These are phyloP conservation scores for Streblospio benedicti DNA, from an alignment of 1,140 invertebrate genomes.

Conservation along the genomic window DNA sequence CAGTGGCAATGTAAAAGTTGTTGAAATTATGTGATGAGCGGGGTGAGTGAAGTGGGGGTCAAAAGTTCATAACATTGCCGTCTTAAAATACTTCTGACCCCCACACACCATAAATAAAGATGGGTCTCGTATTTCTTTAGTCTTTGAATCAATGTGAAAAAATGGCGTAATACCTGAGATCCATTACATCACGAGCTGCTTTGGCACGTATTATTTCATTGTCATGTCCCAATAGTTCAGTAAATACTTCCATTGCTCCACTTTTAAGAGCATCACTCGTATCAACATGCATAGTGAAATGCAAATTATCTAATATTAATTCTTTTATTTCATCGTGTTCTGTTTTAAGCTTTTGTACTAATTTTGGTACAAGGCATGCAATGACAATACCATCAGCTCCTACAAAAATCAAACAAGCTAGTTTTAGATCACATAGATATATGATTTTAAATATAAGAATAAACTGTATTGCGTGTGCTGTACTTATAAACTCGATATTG, in stretches of 20 bases:
- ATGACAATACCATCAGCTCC: slow-evolving; percentile 41
- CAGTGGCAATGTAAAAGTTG: not conserved
- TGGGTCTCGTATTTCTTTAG: not conserved
- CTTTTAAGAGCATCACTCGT: slow-evolving; percentile 36
- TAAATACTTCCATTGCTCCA: slow-evolving; percentile 42
- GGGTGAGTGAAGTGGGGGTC: too few relatives aligned
- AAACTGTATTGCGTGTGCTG: too few relatives aligned
- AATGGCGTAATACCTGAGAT: slow-evolving; percentile 34
- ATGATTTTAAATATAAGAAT: not conserved
- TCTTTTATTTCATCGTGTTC: slow-evolving; percentile 46
- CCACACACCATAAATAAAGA: too few relatives aligned
- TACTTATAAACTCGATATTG: too few relatives aligned
- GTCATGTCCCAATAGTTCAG: slow-evolving; percentile 32
- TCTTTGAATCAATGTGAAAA: not conserved
- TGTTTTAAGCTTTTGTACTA: slow-evolving; percentile 39
- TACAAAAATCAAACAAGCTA: slow-evolving; percentile 17
- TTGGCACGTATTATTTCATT: slow-evolving; percentile 33
- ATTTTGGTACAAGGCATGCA: slow-evolving; percentile 33
- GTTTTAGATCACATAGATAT: not conserved
- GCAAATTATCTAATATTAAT: slow-evolving; percentile 45
- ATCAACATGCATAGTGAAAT: slow-evolving; percentile 45
- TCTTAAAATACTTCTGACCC: too few relatives aligned
- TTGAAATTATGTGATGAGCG: too few relatives aligned
- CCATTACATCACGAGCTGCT: slow-evolving; percentile 46
- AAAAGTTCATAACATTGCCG: too few relatives aligned